Conservation (phyloP, 2,797 vertebrate species). For the Ciconia nigra region DNA sequence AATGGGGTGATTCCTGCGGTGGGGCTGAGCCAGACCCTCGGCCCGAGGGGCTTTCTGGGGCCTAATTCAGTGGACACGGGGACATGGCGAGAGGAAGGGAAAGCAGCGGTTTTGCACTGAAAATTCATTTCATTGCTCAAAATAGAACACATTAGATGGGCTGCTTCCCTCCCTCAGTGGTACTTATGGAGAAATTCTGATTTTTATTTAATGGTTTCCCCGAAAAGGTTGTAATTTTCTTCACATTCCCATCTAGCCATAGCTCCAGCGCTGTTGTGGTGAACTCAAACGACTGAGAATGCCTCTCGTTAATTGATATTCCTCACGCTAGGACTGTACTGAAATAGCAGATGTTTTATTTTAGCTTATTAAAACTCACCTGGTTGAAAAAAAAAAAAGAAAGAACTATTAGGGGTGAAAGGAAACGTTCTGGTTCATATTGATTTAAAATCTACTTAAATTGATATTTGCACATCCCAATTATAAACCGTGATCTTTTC, state of each 20-base stretch:
- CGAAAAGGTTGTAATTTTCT: background rate
- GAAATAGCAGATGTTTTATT: background rate
- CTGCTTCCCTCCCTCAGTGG: background rate
- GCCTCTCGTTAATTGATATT: background rate
- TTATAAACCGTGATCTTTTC: background rate
- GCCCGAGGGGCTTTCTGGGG: background rate
- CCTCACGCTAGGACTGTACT: background rate
- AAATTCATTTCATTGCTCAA: background rate
- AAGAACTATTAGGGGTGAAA: background rate
- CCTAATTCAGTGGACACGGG: fast-evolving
- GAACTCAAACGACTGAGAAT: background rate
- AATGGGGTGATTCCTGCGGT: fast-evolving
- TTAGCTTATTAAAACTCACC: conserved; percentile 37
- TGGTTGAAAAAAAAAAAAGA: background rate
- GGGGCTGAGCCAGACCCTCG: background rate
- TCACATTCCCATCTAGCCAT: background rate
- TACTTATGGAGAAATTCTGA: conserved; percentile 19
- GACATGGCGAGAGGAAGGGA: fast-evolving
- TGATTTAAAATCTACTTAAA: conserved; percentile 18
- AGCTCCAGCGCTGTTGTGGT: background rate
- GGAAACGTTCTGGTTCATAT: background rate
- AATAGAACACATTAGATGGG: background rate
- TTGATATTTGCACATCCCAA: conserved; percentile 14
- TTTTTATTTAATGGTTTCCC: conserved; percentile 45
- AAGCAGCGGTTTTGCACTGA: background rate